Evolutionary conservation across 2,113 vertebrate genomes (phyloP).

Genomic region (Lepus europaeus): DNA sequence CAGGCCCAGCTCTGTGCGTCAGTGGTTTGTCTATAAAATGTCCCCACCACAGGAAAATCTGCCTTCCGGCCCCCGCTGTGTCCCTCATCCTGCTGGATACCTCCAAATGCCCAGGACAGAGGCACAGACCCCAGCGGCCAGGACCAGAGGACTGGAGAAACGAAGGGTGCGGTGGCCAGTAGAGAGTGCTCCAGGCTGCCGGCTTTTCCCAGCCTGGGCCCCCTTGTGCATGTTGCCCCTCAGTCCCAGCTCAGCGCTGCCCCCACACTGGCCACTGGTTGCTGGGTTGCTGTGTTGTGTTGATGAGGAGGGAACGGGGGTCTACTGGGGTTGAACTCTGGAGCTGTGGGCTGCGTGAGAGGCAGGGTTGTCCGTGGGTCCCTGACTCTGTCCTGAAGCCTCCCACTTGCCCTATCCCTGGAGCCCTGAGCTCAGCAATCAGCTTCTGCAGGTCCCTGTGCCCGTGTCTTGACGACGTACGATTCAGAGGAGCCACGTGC

Average conservation of each 20-base stretch:
- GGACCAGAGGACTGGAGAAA: neutral
- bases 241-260: neutral
- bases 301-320: neutral
- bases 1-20: conserved; percentile 16
- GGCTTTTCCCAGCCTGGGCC: neutral
- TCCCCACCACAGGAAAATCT: conserved; percentile 69
- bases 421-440: neutral
- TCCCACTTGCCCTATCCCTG: neutral
- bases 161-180: neutral
- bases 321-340: neutral
- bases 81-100: conserved; percentile 72
- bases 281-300: neutral
- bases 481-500: neutral
- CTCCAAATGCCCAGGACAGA: conserved; percentile 72
- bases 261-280: neutral
- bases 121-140: neutral
- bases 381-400: neutral
- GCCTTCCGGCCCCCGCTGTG: conserved; percentile 69
- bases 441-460: neutral
- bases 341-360: neutral
- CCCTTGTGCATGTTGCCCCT: neutral
- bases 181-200: no score
- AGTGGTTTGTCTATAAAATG: conserved; percentile 63
- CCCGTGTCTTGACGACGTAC: neutral
- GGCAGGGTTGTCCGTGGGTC: neutral